These are phyloP conservation scores for Camelus dromedarius DNA, from an alignment of 2,113 vertebrate genomes.

Conservation along the genomic window DNA sequence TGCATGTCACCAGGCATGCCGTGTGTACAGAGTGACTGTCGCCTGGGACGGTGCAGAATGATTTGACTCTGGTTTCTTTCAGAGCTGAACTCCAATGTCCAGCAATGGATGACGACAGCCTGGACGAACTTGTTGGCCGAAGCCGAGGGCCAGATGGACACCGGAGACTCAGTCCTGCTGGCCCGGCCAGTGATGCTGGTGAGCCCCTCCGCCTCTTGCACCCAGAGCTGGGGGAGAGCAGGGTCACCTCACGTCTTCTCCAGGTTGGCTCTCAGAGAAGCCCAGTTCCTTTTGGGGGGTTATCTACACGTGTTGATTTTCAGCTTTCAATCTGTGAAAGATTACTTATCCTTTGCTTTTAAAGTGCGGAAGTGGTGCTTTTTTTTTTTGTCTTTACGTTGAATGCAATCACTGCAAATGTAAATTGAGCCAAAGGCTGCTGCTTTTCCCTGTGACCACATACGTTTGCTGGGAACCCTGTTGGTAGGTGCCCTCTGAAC, in stretches of 20 bases:
- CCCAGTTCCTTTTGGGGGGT: neutral
- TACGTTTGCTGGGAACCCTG: accelerated
- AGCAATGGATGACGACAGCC: slow-evolving; percentile 96
- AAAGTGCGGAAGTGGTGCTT: accelerated
- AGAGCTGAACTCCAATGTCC: slow-evolving; percentile 87
- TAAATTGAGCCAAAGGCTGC: accelerated
- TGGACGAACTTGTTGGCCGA: slow-evolving; percentile 92
- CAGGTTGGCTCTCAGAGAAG: neutral
- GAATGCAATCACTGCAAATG: accelerated
- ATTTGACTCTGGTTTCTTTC: slow-evolving; percentile 17
- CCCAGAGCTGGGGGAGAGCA: accelerated
- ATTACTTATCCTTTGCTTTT: neutral
- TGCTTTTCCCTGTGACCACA: neutral
- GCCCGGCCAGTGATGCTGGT: slow-evolving; percentile 90
- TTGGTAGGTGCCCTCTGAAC: no score
- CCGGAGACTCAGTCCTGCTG: slow-evolving; percentile 77
- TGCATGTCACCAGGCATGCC: accelerated
- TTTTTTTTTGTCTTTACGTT: neutral
- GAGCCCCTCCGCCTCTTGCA: neutral
- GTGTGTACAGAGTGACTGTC: accelerated
- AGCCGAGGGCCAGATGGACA: slow-evolving; percentile 87
- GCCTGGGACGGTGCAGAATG: neutral
- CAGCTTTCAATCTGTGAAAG: neutral
- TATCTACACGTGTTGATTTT: neutral
- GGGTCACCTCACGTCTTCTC: no score